A percentile compares a stretch with the other conserved stretches of the same genome.
Conservation (phyloP, 2,888 invertebrate species). For the Aphelenchoides bicaudatus region DNA sequence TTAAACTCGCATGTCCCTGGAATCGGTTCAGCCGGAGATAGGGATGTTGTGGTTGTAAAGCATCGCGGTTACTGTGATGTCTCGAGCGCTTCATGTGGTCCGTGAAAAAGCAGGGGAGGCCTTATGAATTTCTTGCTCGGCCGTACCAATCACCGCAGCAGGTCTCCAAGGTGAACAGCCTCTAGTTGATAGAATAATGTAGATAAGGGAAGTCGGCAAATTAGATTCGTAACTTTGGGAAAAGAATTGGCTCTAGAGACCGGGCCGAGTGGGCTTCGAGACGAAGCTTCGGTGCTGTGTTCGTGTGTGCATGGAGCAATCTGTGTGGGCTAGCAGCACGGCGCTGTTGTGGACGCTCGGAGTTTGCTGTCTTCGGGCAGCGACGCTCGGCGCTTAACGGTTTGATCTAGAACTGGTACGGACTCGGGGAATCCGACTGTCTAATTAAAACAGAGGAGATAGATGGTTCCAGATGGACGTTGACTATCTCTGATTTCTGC, state of each 20-base stretch:
- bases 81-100: slow-evolving; percentile 57
- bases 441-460: slow-evolving; percentile 73
- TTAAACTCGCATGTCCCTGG: slow-evolving; percentile 57
- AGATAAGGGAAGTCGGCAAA: slow-evolving; percentile 58
- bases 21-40: slow-evolving; percentile 63
- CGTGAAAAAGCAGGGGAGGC: slow-evolving; percentile 64
- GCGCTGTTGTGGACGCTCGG: slow-evolving; percentile 55
- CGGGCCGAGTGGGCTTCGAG: slow-evolving; percentile 68
- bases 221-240: slow-evolving; percentile 68
- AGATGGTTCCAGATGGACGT: slow-evolving; percentile 67
- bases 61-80: slow-evolving; percentile 62
- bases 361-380: slow-evolving; percentile 63
- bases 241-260: slow-evolving; percentile 74
- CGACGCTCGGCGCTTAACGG: slow-evolving; percentile 67
- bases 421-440: slow-evolving; percentile 70
- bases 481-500: slow-evolving; percentile 70
- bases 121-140: slow-evolving; percentile 63
- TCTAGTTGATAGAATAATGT: slow-evolving; percentile 57
- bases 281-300: slow-evolving; percentile 61
- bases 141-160: slow-evolving; percentile 74
- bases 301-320: slow-evolving; percentile 54
- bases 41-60: slow-evolving; percentile 63
- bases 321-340: slow-evolving; percentile 52
- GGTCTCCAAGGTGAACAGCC: slow-evolving; percentile 71
- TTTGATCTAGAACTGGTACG: slow-evolving; percentile 69